Evolutionary conservation across 2,888 invertebrate species (phyloP), one percentile per base, ranked within the genome.

Genomic region (Polydrusus cervinus): DNA sequence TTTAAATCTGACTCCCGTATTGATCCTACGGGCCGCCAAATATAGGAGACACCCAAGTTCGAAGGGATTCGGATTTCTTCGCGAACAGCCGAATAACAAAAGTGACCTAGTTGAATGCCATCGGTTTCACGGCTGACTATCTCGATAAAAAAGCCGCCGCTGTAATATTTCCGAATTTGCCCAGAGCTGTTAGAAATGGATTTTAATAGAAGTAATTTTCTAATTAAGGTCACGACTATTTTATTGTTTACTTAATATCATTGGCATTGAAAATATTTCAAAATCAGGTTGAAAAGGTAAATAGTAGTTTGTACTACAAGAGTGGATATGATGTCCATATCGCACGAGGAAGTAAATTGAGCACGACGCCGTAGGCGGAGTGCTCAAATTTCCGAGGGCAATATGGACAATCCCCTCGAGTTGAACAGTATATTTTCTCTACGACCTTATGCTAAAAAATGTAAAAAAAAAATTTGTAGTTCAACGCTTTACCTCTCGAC

Each of bases 21-120:
- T 85, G 85, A 85, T 85, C 85, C 84, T 82, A 82, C 82, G 80
- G 84, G 83, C 84, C 85, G 83, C 83, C 69, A 70, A 83, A 82
- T 83, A 83, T 83, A 66, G 84, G 85, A 85, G 84, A 82, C 83
- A 83, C 84, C 83, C 82, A 75, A 77, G 78, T 81, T 84, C 84
- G 84, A 79, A 79, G 76, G 66, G 77, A 78, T 77, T 84, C 85
- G 85, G 82, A 83, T 83, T 81, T 83, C 83, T 84, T 85, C 85
- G 85, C 57, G 38, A 38, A 14, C 38, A 60, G 57, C 57, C 57
- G 57, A 60, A 60, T 60, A 60, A 60, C 57, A 60, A 60, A 16
- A 60, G 57, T 60, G 38, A 38, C 38, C 57, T 18, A 60, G 57
- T 57, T 34, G 38, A 60, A 60, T 34, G 57, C 57, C 57, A 60